Evolutionary conservation across 1,140 invertebrate species (phyloP), one percentile per base, ranked within the genome.

Genomic region (Rhagoletis zephyria): DNA sequence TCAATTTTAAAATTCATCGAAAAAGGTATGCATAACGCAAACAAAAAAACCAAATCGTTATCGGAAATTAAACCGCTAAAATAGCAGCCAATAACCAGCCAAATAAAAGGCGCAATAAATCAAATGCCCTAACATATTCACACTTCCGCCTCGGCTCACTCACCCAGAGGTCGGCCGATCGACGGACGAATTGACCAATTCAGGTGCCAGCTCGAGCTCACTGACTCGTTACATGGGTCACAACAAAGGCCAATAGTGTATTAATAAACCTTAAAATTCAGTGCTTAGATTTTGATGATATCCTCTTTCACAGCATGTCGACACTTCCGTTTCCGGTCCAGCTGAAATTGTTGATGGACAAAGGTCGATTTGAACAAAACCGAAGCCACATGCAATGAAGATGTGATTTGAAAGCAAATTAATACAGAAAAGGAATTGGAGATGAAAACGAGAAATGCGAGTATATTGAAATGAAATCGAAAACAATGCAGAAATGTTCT

Each of bases 251-350:
- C 74, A 81, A 81, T 81, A 42, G 74, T 81, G 74, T 48, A 81
- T 81, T 81, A 81, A 81, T 81, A 81, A 81, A 81, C 40, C 74
- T 81, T 19, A 81, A 81, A 81, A 81, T 81, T 81, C 74, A 81
- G 74, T 56, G 48, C 42, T 81, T 81, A 81, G 74, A 48, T 81
- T 81, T 81, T 19, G 74, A 59, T 81, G 74, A 56, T 81, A 81
- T 81, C 74, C 74, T 42, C 30, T 81, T 81, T 81, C 74, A 56
- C n/a, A 56, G 74, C 74, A 81, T 30, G 74, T 81, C 74, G 74
- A 81, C 74, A 81, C 74, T 81, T 81, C 74, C 74, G 74, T 14
- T 81, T 81, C 74, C 74, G 74, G n/a, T 74, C 10, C 6, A 12
- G 45, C n/a, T 6, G 9, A 7, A n/a, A 81, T 81, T 81, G 74